Evolutionary conservation across 2,888 invertebrate species (phyloP).

Genomic region (Apamea sordens): DNA sequence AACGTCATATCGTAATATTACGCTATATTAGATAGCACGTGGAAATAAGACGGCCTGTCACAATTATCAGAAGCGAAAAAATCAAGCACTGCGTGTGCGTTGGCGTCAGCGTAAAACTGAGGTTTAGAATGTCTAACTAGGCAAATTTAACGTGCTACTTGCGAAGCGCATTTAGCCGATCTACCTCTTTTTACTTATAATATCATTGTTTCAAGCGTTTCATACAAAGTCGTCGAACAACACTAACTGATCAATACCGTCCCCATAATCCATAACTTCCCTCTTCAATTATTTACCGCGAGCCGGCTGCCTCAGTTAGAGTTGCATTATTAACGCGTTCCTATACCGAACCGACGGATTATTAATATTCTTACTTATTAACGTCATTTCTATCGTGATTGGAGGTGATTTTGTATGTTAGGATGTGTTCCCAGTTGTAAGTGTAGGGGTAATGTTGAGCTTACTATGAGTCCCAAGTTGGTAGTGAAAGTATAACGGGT

Average conservation of each 20-base stretch:
- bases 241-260: slow-evolving; percentile 66
- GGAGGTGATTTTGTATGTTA: slow-evolving; percentile 25
- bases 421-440: slow-evolving; percentile 6
- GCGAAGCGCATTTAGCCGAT: too few species aligned
- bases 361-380: slow-evolving; percentile 44
- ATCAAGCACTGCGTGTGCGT: too few species aligned
- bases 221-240: slow-evolving; percentile 35
- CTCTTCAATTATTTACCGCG: slow-evolving; percentile 76
- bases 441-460: neutral
- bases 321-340: slow-evolving; percentile 70
- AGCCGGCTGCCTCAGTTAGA: slow-evolving; percentile 67
- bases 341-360: slow-evolving; percentile 46
- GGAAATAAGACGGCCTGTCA: too few species aligned
- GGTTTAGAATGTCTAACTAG: too few species aligned
- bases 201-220: neutral
- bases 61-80: too few species aligned
- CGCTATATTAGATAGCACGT: too few species aligned
- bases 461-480: too few species aligned
- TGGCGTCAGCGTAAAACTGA: neutral
- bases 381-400: slow-evolving; percentile 51
- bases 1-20: too few species aligned
- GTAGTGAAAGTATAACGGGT: too few species aligned
- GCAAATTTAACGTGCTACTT: too few species aligned
- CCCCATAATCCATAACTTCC: slow-evolving; percentile 64
- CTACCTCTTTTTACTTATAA: neutral